Evolutionary conservation across 30 jellyfish, hydroid and myxozoan species (phyloP).

Genomic region (Turritopsis dohrnii): DNA sequence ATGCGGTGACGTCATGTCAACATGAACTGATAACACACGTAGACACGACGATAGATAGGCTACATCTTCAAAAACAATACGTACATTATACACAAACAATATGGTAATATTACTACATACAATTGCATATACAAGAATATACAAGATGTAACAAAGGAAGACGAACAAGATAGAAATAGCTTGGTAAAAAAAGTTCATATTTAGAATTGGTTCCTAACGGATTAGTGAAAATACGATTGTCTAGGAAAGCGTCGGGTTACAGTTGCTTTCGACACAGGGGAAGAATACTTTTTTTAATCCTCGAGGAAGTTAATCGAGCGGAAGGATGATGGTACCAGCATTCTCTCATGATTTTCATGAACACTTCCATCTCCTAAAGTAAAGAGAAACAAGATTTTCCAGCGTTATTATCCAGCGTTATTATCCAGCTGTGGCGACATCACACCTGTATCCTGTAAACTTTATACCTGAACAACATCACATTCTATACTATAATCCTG

Average conservation of each 20-base stretch:
- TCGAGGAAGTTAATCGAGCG: conserved; percentile 81
- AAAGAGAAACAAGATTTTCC: background rate
- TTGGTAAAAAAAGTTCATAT: background rate
- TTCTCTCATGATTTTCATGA: conserved; percentile 74
- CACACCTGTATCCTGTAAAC: too few species aligned
- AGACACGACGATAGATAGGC: background rate
- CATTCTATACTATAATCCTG: too few species aligned
- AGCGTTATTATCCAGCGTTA: background rate
- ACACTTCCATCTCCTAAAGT: conserved; percentile 50
- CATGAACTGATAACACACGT: background rate
- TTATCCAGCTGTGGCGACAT: too few species aligned
- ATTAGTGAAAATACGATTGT: background rate
- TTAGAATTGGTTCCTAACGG: background rate
- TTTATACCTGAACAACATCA: too few species aligned
- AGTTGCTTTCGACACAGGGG: background rate
- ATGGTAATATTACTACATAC: too few species aligned
- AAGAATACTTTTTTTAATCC: conserved; percentile 52
- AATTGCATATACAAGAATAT: too few species aligned
- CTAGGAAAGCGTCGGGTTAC: background rate
- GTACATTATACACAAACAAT: background rate
- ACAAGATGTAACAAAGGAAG: too few species aligned
- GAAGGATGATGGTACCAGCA: conserved; percentile 98
- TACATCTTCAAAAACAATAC: background rate
- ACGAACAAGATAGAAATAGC: too few species aligned
- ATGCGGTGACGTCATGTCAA: background rate